phyloP scores from a whole-genome alignment of 2,797 vertebrate genomes.

The Crenichthys baileyi region DNA sequence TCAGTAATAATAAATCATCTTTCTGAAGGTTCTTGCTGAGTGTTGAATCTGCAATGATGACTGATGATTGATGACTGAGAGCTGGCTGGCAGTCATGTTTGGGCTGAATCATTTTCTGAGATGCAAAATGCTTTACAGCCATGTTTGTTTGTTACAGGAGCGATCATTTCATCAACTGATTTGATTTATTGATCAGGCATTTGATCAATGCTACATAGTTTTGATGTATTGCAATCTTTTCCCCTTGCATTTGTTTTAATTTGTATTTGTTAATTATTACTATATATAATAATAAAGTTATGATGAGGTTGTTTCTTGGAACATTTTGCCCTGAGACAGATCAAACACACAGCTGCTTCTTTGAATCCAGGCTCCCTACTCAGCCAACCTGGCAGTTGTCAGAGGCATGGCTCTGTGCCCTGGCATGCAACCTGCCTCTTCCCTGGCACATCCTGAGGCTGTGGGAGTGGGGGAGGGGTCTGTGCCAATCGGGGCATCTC shows the following conservation, averaged over 20 bases:
- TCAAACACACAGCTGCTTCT: slow-evolving; percentile 46
- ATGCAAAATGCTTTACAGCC: slow-evolving; percentile 12
- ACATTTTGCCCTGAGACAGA: slow-evolving; percentile 49
- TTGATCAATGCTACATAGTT: slow-evolving; percentile 27
- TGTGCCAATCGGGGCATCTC: slow-evolving; percentile 75
- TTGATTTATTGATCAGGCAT: neutral
- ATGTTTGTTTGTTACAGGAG: too few relatives aligned
- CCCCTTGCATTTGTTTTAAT: neutral
- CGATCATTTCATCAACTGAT: neutral
- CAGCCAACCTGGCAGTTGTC: slow-evolving; percentile 72
- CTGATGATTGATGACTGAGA: slow-evolving; percentile 48
- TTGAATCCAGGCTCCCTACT: slow-evolving; percentile 17
- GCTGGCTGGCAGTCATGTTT: slow-evolving; percentile 6
- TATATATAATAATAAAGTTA: neutral
- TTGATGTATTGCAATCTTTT: too few relatives aligned
- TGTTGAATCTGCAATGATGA: slow-evolving; percentile 28
- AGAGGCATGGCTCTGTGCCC: slow-evolving; percentile 69
- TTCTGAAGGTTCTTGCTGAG: slow-evolving; percentile 28
- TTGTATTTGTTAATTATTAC: neutral
- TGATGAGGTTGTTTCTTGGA: slow-evolving; percentile 11
- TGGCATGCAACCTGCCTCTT: slow-evolving; percentile 60
- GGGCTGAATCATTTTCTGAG: slow-evolving; percentile 18
- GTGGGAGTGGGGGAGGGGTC: slow-evolving; percentile 38
- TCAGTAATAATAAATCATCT: slow-evolving; percentile 39
- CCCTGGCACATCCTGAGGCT: slow-evolving; percentile 57